Base-by-base conservation (phyloP, 23 tunicate species). In the Phallusia fumigata region DNA sequence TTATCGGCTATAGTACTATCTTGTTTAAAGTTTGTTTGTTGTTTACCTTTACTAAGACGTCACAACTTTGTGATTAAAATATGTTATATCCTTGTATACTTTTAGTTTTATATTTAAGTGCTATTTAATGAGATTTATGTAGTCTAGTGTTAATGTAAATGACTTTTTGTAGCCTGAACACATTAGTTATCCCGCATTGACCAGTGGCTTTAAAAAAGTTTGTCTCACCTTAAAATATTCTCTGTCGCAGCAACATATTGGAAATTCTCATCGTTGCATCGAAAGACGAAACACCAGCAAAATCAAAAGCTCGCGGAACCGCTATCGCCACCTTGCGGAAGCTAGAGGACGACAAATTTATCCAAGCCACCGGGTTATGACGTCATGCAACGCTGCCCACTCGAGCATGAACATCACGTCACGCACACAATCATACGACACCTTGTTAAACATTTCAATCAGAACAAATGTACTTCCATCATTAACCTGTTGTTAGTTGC, bases 231-330 rank as follows among this genome's bases (percentile, higher is more conserved):
- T 40, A 40, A 40, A n/a, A n/a, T n/a, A 10, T 40, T 40, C 10
- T 86, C 13, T 13, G 26, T 58, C 13, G 22, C 78, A 93, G 98
- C 75, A 83, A 95, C 36, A 87, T 91, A 36, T 81, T 95, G 30
- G 99, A 95, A 81, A 88, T 95, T 34, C 72, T 95, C 36, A 95
- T 91, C 89, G 96, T 45, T 33, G 64, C 53, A 10, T 91, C 99
- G 0, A 81, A 82, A 64, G 92, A 82, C 34, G 79, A 65, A 52
- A 35, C 65, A 0, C 92, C 86, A 33, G 83, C 53, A 19, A 86
- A 86, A 32, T 13, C 50, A 74, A 91, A 87, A 79, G 47, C 88
- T 5, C 76, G 77, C 6, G 90, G 77, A 28, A 52, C 88, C 52
- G 81, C 90, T 30, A 30, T 87, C 31, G 84, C 92, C 31, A 73